Base-by-base conservation (phyloP, 2,888 invertebrate species). In the Acrocera orbiculus region DNA sequence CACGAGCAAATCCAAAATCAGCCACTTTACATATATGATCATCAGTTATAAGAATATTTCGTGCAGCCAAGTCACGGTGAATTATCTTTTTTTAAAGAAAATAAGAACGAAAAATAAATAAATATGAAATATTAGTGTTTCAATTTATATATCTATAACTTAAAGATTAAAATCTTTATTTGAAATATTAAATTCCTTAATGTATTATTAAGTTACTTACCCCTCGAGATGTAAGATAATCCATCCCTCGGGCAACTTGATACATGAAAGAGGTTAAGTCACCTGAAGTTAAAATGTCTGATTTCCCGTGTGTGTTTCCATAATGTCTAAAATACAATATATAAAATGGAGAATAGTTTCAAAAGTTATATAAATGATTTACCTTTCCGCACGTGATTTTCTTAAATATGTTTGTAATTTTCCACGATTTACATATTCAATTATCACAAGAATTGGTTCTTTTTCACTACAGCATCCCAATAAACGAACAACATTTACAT, bases 1-100 rank as follows among this genome's bases (percentile, higher is more conserved):
- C 89, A 30, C 92, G 67, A 0, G 90, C 89, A 47, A 92, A 85
- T 0, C 92, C 92, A 54, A 92, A 92, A 56, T 92, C 92, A 0
- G 90, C 89, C 2, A 92, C 86, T 63, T 87, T 87, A 56, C 87
- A 87, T 3, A 77, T 76, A 41, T 86, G 75, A 47, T 86, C 83
- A 32, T 87, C 83, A 2, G 78, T 78, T 34, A 90, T 80, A 7
- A 92, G 64, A 27, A 92, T 72, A 52, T 90, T 92, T 23, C 90
- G 66, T 0, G 89, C 87, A 0, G 90, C 90, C 37, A 92, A 62
- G 55, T 92, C 90, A 30, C 90, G 65, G 50, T 92, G 90, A 41
- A 92, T 86, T 43, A 81, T 78, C 81, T 82, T 54, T 1, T 56
- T 61, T 8, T 16, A 36, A 23, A 32, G 19, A 23, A 26, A 35